These are phyloP conservation scores for Lampris incognitus DNA, from an alignment of 2,113 vertebrate species.

Conservation along the genomic window DNA sequence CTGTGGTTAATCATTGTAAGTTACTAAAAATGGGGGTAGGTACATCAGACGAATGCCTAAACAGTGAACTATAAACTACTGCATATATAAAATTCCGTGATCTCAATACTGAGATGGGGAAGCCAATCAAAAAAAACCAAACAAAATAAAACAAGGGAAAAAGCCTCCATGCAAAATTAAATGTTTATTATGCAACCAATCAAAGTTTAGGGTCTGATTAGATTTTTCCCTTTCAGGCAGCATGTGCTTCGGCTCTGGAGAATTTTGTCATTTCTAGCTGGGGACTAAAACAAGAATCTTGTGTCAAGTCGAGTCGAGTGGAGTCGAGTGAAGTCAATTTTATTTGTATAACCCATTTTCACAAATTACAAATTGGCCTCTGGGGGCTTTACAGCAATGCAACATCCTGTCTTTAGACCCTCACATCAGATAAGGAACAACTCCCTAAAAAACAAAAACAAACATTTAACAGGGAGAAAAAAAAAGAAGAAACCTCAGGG, in stretches of 20 bases:
- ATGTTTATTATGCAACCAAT: slow-evolving; percentile 44
- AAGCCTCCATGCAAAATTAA: slow-evolving; percentile 10
- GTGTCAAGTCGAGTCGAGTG: neutral
- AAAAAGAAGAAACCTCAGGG: no score
- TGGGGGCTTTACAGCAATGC: no score
- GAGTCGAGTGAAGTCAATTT: no score
- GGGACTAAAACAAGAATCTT: slow-evolving; percentile 34
- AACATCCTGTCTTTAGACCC: no score
- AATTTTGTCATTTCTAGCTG: neutral
- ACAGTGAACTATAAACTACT: neutral
- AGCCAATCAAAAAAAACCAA: slow-evolving; percentile 9
- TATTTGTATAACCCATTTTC: no score
- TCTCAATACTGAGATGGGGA: neutral
- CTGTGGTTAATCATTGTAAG: no score
- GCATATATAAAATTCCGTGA: neutral
- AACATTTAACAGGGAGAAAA: no score
- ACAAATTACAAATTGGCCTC: no score
- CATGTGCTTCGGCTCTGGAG: slow-evolving; percentile 36
- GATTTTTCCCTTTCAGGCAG: slow-evolving; percentile 46
- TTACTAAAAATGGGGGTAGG: neutral
- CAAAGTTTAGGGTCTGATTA: slow-evolving; percentile 26
- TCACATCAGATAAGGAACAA: no score
- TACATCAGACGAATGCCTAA: neutral
- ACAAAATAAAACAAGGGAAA: no score
- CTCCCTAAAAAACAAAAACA: no score